These are phyloP conservation scores for Crossocerus cetratus DNA, from an alignment of 2,888 invertebrate genomes.

Conservation along the genomic window DNA sequence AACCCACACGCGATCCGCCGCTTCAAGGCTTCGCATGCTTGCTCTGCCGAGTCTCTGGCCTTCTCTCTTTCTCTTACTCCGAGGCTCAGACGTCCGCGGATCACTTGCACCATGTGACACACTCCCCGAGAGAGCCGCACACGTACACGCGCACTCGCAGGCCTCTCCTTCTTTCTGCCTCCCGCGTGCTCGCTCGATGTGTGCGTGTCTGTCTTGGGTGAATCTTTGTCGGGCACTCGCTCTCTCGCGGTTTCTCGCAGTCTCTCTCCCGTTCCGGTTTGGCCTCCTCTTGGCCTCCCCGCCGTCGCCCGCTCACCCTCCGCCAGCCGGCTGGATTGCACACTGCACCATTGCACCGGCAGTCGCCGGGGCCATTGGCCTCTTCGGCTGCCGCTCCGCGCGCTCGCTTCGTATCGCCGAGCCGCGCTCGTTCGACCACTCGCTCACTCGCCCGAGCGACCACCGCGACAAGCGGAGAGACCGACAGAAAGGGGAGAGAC, in stretches of 20 bases:
- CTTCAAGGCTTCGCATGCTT: slow-evolving; percentile 53
- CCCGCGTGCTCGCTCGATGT: slow-evolving; percentile 4
- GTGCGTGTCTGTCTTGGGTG: neutral
- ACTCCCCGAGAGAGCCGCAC: slow-evolving; percentile 10
- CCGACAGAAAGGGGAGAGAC: too few relatives aligned
- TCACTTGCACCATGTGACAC: slow-evolving; percentile 24
- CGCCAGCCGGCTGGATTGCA: slow-evolving; percentile 57
- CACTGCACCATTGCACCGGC: slow-evolving; percentile 67
- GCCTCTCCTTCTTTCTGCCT: neutral
- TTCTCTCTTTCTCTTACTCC: neutral
- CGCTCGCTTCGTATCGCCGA: slow-evolving; percentile 46
- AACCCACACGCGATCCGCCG: slow-evolving; percentile 60
- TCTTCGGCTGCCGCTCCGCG: slow-evolving; percentile 31
- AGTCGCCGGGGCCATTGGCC: slow-evolving; percentile 63
- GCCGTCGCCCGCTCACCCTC: slow-evolving; percentile 40
- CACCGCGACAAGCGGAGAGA: neutral
- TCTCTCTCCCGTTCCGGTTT: neutral
- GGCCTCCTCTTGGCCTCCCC: slow-evolving; percentile 1
- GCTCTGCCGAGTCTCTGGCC: neutral
- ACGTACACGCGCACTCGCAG: slow-evolving; percentile 9
- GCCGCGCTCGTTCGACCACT: neutral
- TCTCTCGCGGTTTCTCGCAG: neutral
- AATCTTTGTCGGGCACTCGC: too few relatives aligned
- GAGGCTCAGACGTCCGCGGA: slow-evolving; percentile 17
- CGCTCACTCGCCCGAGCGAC: neutral